Percentiles rank a stretch among this genome's conserved stretches.
These are phyloP conservation scores for Sprattus sprattus DNA, from an alignment of 2,113 vertebrate species.

Conservation along the genomic window DNA sequence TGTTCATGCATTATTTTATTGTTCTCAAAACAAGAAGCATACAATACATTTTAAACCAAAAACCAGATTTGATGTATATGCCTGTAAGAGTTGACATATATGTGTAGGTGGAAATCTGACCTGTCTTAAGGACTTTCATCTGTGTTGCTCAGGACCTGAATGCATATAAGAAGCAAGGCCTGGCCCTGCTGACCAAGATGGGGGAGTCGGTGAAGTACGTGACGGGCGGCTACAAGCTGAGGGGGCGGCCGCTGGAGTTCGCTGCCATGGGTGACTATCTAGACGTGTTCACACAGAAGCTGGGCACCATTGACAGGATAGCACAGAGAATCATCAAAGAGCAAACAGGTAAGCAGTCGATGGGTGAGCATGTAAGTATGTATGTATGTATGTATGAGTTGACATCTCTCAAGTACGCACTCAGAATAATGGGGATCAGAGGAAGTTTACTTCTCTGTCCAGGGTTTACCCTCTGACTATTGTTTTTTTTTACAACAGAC, in stretches of 20 bases:
- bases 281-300: slow-evolving; percentile 90
- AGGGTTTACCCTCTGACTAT: too few species aligned
- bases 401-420: too few species aligned
- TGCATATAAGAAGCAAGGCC: slow-evolving; percentile 88
- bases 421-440: too few species aligned
- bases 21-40: too few species aligned
- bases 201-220: slow-evolving; percentile 93
- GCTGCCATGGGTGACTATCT: slow-evolving; percentile 89
- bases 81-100: too few species aligned
- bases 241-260: slow-evolving; percentile 86
- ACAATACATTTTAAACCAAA: too few species aligned
- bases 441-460: too few species aligned
- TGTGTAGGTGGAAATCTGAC: background rate
- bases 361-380: too few species aligned
- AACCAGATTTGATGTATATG: too few species aligned
- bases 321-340: slow-evolving; percentile 96
- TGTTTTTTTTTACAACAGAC: too few species aligned
- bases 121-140: background rate
- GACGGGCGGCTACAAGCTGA: slow-evolving; percentile 91
- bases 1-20: background rate
- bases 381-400: too few species aligned
- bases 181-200: slow-evolving; percentile 88
- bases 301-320: slow-evolving; percentile 96
- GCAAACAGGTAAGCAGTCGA: slow-evolving; percentile 79
- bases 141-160: slow-evolving; percentile 82